Percentiles rank a stretch among this genome's conserved stretches.
Evolutionary conservation across 2,888 invertebrate species (phyloP).

Genomic region (Xanthorhoe designata): DNA sequence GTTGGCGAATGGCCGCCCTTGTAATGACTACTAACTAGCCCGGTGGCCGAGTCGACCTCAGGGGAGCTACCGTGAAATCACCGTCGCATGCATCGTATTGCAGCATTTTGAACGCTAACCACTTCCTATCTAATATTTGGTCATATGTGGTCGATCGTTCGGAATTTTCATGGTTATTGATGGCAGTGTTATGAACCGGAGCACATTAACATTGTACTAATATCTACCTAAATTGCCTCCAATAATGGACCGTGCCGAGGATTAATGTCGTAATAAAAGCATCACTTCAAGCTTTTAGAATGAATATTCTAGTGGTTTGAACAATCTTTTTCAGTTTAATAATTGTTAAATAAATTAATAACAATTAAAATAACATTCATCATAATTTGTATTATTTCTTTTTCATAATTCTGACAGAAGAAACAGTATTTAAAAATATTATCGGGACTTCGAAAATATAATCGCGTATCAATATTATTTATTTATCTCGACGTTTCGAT

Average conservation of each 20-base stretch:
- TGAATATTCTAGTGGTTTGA: background rate
- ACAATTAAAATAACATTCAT: too few relatives aligned
- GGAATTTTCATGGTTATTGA: conserved; percentile 25
- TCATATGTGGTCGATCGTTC: conserved; percentile 13
- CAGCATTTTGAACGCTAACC: conserved; percentile 19
- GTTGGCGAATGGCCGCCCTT: conserved; percentile 61
- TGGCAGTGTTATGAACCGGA: conserved; percentile 19
- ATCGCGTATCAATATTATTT: too few relatives aligned
- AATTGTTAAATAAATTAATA: too few relatives aligned
- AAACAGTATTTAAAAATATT: too few relatives aligned
- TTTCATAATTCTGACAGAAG: too few relatives aligned
- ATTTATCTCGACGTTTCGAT: too few relatives aligned
- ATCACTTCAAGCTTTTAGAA: conserved; percentile 5
- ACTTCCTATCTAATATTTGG: conserved; percentile 10
- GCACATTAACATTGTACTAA: conserved; percentile 20
- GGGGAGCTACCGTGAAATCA: conserved; percentile 33
- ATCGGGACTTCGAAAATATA: too few relatives aligned
- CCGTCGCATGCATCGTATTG: conserved; percentile 11
- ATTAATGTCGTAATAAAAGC: conserved; percentile 20
- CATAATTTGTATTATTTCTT: too few relatives aligned
- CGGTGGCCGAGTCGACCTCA: conserved; percentile 42
- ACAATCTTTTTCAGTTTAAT: background rate
- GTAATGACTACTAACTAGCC: conserved; percentile 75
- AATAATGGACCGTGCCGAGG: conserved; percentile 9
- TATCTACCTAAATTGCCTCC: conserved; percentile 13